Base-by-base conservation (phyloP, 2,888 invertebrate genomes). In the Oeneis ivallda region DNA sequence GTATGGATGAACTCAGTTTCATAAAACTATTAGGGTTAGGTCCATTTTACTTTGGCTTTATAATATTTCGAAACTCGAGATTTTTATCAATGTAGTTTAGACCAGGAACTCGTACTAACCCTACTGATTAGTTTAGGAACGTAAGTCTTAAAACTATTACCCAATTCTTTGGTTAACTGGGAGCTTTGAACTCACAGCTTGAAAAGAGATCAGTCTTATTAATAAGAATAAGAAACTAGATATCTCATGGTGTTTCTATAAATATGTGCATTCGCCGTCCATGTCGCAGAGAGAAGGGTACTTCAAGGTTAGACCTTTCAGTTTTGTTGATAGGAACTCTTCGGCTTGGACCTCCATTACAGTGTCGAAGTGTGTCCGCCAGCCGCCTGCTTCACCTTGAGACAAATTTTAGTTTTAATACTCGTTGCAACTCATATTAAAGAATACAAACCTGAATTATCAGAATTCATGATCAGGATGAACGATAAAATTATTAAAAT, bases 301-400 rank as follows among this genome's bases (percentile, higher is more conserved):
- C 4, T 68, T 69, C 4, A 91, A 69, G 45, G 80, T 79, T 1
- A 86, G 75, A 1, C 83, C 85, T 53, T 75, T 70, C 0, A 92
- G 73, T 53, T 81, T 76, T 1, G 76, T 74, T 11, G 75, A 67
- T 0, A 92, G 77, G 74, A 79, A 92, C 9, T 87, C 85, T 66
- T 90, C 89, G 0, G 91, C 89, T 75, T 92, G 82, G 0, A 82
- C 62, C 39, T 82, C 80, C 87, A 89, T 90, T 69, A 86, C 81
- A 7, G 83, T 81, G 45, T 89, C 85, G 57, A 92, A 92, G 62
- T 90, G 85, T 0, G 79, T 66, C 57, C 71, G 79, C 91, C 91
- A 92, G 8, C 87, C 87, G 0, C 91, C 92, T 0, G 86, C 79
- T 76, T 89, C 85, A 39, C 90, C 90, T 91, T 70, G 0, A 47